These are phyloP conservation scores for Schlechtendalia chinensis DNA, from an alignment of 1,140 invertebrate genomes.

Conservation along the genomic window DNA sequence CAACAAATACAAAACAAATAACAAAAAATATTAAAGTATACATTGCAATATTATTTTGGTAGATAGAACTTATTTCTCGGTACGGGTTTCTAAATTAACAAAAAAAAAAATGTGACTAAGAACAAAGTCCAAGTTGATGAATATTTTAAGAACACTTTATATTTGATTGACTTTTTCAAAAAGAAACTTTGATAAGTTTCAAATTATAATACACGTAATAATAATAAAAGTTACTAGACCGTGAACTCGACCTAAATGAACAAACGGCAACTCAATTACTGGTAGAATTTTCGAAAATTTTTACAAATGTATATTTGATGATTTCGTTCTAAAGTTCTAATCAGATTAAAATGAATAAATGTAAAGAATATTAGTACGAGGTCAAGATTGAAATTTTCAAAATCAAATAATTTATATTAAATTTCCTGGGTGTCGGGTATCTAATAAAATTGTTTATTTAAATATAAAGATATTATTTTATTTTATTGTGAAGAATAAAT, in stretches of 20 bases:
- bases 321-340: too few relatives aligned
- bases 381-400: too few relatives aligned
- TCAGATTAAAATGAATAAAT: too few relatives aligned
- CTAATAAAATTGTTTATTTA: too few relatives aligned
- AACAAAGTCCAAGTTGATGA: not conserved
- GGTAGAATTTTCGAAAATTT: not conserved
- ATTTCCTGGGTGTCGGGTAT: too few relatives aligned
- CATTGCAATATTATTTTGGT: not conserved
- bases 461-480: too few relatives aligned
- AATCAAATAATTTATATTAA: too few relatives aligned
- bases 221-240: not conserved
- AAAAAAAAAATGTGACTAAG: not conserved
- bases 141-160: constrained; percentile 3
- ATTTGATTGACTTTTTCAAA: constrained; percentile 9
- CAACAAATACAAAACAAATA: too few relatives aligned
- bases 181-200: not conserved
- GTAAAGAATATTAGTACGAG: too few relatives aligned
- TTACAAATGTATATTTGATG: too few relatives aligned
- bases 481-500: too few relatives aligned
- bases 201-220: not conserved
- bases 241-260: not conserved
- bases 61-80: not conserved
- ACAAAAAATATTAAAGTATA: too few relatives aligned
- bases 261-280: not conserved
- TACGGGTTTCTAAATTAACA: not conserved